phyloP scores from a whole-genome alignment of 2,797 vertebrate genomes.

The Pipistrellus kuhlii region DNA sequence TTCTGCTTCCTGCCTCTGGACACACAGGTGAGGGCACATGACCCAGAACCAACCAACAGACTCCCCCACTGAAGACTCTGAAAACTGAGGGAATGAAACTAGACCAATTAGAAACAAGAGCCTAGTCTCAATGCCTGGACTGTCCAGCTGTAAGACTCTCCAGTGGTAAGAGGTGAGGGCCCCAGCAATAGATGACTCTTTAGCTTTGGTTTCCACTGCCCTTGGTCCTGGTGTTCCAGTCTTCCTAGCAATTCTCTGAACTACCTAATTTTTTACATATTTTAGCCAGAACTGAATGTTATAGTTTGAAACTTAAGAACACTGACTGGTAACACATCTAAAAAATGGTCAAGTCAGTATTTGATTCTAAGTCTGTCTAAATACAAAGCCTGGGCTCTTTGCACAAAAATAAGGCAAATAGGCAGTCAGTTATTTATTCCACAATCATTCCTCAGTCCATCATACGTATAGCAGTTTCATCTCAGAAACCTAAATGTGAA shows the following conservation, averaged over 20 bases:
- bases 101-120: background rate
- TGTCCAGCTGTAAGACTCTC: too few species aligned
- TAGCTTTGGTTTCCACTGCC: background rate
- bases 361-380: background rate
- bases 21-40: background rate
- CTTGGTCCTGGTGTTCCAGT: background rate
- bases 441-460: background rate
- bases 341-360: background rate
- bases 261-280: background rate
- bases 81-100: background rate
- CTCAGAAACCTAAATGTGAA: background rate
- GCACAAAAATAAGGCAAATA: background rate
- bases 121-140: accelerated
- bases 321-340: background rate
- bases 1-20: background rate
- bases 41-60: background rate
- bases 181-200: background rate
- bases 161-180: background rate
- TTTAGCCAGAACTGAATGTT: background rate
- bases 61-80: too few species aligned
- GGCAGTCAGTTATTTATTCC: background rate
- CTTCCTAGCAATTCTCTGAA: background rate
- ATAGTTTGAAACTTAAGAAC: background rate
- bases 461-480: accelerated
- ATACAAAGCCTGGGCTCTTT: background rate